Evolutionary conservation across 2,113 vertebrate genomes (phyloP).

Genomic region (Amazona vittata): DNA sequence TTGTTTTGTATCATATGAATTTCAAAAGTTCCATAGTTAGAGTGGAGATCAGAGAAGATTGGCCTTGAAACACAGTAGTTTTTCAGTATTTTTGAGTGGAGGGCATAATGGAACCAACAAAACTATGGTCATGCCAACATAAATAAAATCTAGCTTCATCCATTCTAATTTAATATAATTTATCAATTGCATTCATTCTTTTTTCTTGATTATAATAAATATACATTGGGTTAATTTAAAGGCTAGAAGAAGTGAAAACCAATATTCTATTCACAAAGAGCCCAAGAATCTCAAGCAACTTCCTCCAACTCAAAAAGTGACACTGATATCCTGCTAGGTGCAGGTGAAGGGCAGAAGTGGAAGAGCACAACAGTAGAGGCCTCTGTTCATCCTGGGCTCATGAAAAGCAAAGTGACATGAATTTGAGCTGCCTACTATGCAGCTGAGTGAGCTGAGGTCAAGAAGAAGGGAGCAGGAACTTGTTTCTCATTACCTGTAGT

Average conservation of each 20-base stretch:
- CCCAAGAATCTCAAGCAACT: background rate
- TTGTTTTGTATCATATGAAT: background rate
- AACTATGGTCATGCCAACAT: background rate
- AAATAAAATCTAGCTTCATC: background rate
- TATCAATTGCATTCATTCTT: background rate
- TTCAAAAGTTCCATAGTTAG: background rate
- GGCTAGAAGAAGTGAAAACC: background rate
- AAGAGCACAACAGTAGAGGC: background rate
- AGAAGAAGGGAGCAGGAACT: background rate
- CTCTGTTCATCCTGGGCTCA: background rate
- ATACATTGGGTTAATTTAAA: background rate
- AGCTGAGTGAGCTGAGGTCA: background rate
- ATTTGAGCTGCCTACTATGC: background rate
- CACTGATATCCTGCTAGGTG: background rate
- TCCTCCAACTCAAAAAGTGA: background rate
- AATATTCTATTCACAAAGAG: background rate
- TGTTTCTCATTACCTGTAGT: background rate
- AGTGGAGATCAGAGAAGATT: background rate
- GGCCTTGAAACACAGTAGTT: background rate
- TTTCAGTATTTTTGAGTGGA: background rate
- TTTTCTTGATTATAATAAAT: background rate
- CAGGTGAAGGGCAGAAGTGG: background rate
- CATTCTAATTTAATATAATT: background rate
- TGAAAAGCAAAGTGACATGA: background rate
- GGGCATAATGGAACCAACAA: background rate